Evolutionary conservation across 2,113 vertebrate species (phyloP).

Genomic region (Sinocyclocheilus maitianheensis): DNA sequence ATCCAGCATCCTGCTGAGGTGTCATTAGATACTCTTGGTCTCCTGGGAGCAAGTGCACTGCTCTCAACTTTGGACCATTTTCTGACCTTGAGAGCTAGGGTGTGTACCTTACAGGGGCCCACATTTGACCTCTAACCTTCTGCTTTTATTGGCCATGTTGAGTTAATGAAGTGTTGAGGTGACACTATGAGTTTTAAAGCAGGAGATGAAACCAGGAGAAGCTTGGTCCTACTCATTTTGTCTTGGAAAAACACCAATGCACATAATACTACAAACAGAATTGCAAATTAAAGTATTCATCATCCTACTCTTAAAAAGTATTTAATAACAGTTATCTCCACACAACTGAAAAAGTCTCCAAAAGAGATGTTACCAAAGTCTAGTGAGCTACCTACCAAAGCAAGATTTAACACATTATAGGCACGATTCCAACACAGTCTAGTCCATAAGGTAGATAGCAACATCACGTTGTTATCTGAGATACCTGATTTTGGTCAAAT

Average conservation of each 20-base stretch:
- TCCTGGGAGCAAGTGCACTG: constrained; percentile 19
- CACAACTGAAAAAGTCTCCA: neutral
- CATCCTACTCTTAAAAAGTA: too few relatives aligned
- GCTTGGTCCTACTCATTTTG: constrained; percentile 16
- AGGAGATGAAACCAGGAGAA: constrained; percentile 34
- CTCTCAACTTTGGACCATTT: constrained; percentile 32
- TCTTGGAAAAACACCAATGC: constrained; percentile 9
- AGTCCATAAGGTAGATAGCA: too few relatives aligned
- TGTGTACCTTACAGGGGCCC: constrained; percentile 45
- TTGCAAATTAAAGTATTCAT: neutral
- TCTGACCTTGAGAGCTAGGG: constrained; percentile 1
- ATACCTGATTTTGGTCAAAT: too few relatives aligned
- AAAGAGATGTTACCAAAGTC: too few relatives aligned
- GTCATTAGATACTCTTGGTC: constrained; percentile 35
- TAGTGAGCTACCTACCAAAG: too few relatives aligned
- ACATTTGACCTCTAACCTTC: constrained; percentile 41
- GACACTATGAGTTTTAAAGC: constrained; percentile 23
- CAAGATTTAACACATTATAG: too few relatives aligned
- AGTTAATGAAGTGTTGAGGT: constrained; percentile 7
- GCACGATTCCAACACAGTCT: too few relatives aligned
- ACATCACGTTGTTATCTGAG: too few relatives aligned
- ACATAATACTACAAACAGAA: neutral
- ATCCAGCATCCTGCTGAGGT: constrained; percentile 12
- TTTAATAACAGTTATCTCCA: neutral
- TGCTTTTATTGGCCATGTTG: constrained; percentile 37